These are phyloP conservation scores for Eciton burchellii DNA, from an alignment of 1,140 invertebrate genomes.

Conservation along the genomic window DNA sequence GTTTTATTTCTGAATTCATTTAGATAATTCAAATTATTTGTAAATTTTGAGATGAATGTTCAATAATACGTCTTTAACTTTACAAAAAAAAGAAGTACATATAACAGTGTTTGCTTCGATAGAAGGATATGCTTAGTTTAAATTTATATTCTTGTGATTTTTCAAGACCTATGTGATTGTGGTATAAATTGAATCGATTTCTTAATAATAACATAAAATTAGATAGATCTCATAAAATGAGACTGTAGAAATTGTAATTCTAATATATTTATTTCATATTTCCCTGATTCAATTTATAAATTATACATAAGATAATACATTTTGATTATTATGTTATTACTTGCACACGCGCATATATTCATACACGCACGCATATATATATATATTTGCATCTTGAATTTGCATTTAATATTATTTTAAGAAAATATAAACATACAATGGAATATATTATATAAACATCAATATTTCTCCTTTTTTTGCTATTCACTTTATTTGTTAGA, in stretches of 20 bases:
- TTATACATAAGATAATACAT: constrained; percentile 25
- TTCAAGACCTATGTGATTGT: not conserved
- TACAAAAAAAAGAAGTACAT: not conserved
- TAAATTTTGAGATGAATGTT: constrained; percentile 48
- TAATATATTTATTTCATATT: constrained; percentile 46
- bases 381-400: constrained; percentile 33
- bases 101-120: constrained; percentile 36
- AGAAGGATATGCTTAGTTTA: constrained; percentile 26
- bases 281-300: constrained; percentile 28
- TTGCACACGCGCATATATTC: too few species aligned
- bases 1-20: constrained; percentile 5
- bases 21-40: constrained; percentile 46
- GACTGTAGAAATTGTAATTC: constrained; percentile 20
- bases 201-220: not conserved
- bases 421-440: constrained; percentile 28
- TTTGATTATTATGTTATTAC: constrained; percentile 42
- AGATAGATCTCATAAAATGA: constrained; percentile 12
- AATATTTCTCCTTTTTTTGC: not conserved
- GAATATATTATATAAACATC: constrained; percentile 9
- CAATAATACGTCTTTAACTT: constrained; percentile 49
- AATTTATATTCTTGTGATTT: constrained; percentile 36
- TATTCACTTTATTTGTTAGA: constrained; percentile 15
- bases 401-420: constrained; percentile 6
- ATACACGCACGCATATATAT: not conserved
- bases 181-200: constrained; percentile 25